phyloP scores from a whole-genome alignment of 1,140 invertebrate genomes.

The Macrocentrus cingulum region DNA sequence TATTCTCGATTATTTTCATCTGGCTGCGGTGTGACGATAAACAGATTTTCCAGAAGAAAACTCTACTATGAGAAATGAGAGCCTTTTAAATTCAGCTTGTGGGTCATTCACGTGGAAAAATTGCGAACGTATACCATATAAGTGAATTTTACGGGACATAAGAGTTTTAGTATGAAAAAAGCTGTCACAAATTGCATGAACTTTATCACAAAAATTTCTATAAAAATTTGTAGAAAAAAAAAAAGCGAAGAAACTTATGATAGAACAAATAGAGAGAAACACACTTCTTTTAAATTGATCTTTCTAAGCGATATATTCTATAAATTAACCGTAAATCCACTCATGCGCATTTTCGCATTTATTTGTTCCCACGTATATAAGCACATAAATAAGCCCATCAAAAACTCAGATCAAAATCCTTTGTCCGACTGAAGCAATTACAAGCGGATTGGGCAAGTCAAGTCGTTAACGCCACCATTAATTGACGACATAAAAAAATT shows the following conservation, averaged over 20 bases:
- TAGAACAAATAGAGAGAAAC: neutral
- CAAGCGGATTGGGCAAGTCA: constrained; percentile 5
- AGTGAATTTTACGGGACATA: neutral
- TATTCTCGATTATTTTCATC: constrained; percentile 11
- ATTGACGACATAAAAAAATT: constrained; percentile 7
- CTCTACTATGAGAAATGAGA: neutral
- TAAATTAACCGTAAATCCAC: constrained; percentile 13
- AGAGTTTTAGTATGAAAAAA: constrained; percentile 1
- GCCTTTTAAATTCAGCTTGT: neutral
- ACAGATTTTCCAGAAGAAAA: constrained; percentile 27
- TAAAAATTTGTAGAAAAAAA: constrained; percentile 2
- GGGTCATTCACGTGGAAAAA: neutral
- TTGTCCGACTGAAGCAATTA: constrained; percentile 9
- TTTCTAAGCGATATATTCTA: constrained; percentile 19
- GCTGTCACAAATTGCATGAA: neutral
- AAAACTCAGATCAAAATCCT: neutral
- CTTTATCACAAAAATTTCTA: neutral
- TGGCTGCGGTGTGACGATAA: constrained; percentile 28
- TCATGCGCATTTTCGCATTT: constrained; percentile 1
- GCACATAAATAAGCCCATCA: neutral
- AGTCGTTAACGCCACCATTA: neutral
- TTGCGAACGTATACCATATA: neutral
- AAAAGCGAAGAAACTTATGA: constrained; percentile 22
- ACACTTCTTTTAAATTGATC: neutral
- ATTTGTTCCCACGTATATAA: neutral